Evolutionary conservation across 2,113 vertebrate genomes (phyloP), one percentile per base, ranked within the genome.

Genomic region (Eulacestoma nigropectus): DNA sequence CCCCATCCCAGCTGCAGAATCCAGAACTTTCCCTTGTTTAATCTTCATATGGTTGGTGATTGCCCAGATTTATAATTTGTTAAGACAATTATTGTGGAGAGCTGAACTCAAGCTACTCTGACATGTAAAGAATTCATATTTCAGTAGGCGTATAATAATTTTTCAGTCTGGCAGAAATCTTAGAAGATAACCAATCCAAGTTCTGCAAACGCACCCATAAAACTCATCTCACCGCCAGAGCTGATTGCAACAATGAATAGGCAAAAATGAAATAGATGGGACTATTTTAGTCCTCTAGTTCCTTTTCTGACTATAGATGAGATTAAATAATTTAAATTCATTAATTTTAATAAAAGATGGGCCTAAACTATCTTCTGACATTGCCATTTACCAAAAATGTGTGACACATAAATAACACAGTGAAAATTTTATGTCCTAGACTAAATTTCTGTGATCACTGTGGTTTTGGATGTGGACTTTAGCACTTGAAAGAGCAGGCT

Each of bases 331-430:
- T 68, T 50, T 59, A 22, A 7, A 37, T 16, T 74, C 22, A 39
- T 60, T 44, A 47, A 73, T 39, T 68, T 87, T 64, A 60, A 33
- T 68, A 6, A 26, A 69, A 63, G 4, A 23, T 23, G 5, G 8
- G 3, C 6, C 16, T 17, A 56, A 16, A 4, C 19, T 20, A 62
- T 37, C 9, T 29, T 60, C 12, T 76, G 15, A 37, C 10, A 20
- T n/a, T 89, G 16, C 16, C 8, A 60, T 63, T 86, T 60, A 44
- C 8, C 10, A 47, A 77, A 63, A 84, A 68, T 64, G 47, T 3
- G 20, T 19, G 13, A 20, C 22, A n/a, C 0, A 0, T 14, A 76
- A n/a, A 50, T 12, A 49, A 52, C 50, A 23, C 4, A 44, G 4
- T n/a, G 14, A 86, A 42, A 68, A 74, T 10, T 20, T 37, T 1